Conservation (phyloP, 2,797 vertebrate genomes). For the Hyperoplus immaculatus region DNA sequence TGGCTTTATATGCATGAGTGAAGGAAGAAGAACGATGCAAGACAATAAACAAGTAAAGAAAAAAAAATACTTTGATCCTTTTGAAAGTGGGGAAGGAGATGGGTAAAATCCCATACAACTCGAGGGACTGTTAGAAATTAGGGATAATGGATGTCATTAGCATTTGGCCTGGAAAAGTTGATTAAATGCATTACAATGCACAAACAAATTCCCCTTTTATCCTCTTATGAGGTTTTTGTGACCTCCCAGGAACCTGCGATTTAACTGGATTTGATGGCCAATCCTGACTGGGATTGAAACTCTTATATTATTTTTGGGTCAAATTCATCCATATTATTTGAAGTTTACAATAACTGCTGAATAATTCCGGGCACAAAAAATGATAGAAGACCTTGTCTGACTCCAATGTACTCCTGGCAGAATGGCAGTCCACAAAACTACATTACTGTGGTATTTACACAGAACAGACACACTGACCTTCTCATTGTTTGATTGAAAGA, state of each 20-base stretch:
- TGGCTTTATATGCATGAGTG: slow-evolving; percentile 9
- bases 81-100: slow-evolving; percentile 4
- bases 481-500: slow-evolving; percentile 66
- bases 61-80: neutral
- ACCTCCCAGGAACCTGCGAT: neutral
- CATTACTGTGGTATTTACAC: slow-evolving; percentile 66
- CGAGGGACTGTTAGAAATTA: neutral
- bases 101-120: slow-evolving; percentile 15
- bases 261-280: neutral
- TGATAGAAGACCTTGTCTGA: neutral
- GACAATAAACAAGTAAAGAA: slow-evolving; percentile 28
- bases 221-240: neutral
- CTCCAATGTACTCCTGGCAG: slow-evolving; percentile 12
- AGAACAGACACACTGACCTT: slow-evolving; percentile 74
- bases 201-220: slow-evolving; percentile 1
- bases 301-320: neutral
- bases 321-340: neutral
- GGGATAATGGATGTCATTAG: slow-evolving; percentile 2
- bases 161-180: neutral
- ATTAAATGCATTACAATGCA: neutral
- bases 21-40: slow-evolving; percentile 8
- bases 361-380: neutral
- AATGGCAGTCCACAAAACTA: slow-evolving; percentile 4
- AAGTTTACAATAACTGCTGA: neutral
- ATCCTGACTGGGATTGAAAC: neutral